Evolutionary conservation across 2,113 vertebrate genomes (phyloP).

Genomic region (Dendrocopos noguchii): DNA sequence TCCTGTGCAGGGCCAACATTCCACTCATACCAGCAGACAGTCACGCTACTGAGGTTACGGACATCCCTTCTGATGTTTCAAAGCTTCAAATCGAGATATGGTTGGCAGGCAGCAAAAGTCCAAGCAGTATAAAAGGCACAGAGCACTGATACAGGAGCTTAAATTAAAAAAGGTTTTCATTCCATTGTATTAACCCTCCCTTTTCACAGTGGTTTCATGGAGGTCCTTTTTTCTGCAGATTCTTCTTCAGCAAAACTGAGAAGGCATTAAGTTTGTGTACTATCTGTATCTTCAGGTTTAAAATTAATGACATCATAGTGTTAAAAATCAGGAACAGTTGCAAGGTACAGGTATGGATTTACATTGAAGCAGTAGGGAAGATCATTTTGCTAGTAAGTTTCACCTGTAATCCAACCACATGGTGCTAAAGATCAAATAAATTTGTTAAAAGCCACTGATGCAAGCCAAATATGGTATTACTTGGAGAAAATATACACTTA

Average conservation of each 20-base stretch:
- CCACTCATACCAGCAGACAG: constrained; percentile 10
- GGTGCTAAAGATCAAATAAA: neutral
- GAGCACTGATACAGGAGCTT: neutral
- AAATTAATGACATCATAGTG: neutral
- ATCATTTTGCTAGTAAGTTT: neutral
- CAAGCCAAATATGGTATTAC: neutral
- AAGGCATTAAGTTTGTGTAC: neutral
- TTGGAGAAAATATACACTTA: neutral
- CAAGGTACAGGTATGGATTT: neutral
- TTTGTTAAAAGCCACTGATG: neutral
- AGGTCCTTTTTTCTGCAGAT: neutral
- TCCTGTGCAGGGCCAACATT: constrained; percentile 30
- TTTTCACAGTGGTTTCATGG: neutral
- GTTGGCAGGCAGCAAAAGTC: constrained; percentile 8
- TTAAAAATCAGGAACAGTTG: neutral
- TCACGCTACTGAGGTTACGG: neutral
- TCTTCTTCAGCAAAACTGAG: neutral
- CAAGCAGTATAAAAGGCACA: neutral
- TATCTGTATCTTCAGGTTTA: neutral
- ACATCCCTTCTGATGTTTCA: constrained; percentile 54
- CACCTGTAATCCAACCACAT: neutral
- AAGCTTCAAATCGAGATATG: neutral
- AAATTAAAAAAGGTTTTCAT: neutral
- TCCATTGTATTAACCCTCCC: neutral
- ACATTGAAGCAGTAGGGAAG: neutral